Evolutionary conservation across 2,888 invertebrate genomes (phyloP), one percentile per base, ranked within the genome.

Genomic region (Tenthredo scrophulariae): DNA sequence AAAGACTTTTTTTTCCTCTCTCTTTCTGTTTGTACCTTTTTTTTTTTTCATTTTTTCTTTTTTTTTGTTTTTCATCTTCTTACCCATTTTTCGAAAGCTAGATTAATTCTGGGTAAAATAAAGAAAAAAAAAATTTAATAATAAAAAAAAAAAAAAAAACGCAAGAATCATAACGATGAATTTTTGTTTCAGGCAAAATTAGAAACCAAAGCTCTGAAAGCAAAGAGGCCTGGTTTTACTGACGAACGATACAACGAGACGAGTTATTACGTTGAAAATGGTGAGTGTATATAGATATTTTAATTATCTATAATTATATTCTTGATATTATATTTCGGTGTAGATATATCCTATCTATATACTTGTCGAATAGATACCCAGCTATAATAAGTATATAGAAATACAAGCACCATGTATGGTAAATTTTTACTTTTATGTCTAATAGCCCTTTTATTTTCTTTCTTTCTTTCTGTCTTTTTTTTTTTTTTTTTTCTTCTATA

Each of bases 251-350:
- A 98, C 95, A 97, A 98, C 94, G 98, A 98, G 94, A 98, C 98
- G 29, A 98, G 98, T 85, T 98, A 98, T 94, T 98, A 98, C 94
- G 97, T 98, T 91, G 98, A 98, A 95, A 98, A 98, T 95, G 98
- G 98, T 98, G 94, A 96, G 96, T 94, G 88, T 50, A 37, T 84
- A 10, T 37, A 13, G 10, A 15, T 33, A 40, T 18, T 22, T 62
- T n/a, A 46, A 46, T 46, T 18, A 74, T 46, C 1, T 50, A 9
- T 18, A 67, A 7, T 3, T 29, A 67, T 67, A 67, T 29, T n/a
- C 54, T n/a, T n/a, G n/a, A 54, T 54, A 6, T 50, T 15, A 18
- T 18, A 18, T 18, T 50, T 10, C n/a, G n/a, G 22, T 29, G 29
- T 65, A 29, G 1, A 65, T 29, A 29, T 65, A 65, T 54, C 10